Base-by-base conservation (phyloP, 2,113 vertebrate genomes). In the Eudyptes chrysolophus region DNA sequence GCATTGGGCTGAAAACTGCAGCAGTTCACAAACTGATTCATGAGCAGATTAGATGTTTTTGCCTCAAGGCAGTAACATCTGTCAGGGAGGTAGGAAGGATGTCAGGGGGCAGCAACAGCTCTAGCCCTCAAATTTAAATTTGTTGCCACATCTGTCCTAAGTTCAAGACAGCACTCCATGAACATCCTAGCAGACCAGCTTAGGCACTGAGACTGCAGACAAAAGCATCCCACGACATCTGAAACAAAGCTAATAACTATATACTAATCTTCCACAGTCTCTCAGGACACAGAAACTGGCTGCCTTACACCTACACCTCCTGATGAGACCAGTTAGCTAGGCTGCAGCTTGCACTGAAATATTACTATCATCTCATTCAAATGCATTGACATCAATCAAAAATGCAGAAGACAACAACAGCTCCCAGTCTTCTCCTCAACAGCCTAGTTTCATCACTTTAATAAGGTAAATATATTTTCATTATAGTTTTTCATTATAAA, bases 1-100 rank as follows among this genome's bases (percentile, higher is more conserved):
- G 40, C 58, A 66, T 3, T 80, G 62, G 36, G 62, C 36, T 94
- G 92, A 86, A 95, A 88, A 86, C 62, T 65, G 54, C 84, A 94
- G 75, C 78, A 92, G 62, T 86, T 92, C 85, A 82, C 65, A 79
- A 61, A 61, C 57, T 77, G 94, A 90, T 92, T 94, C 90, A 90
- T 49, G 62, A 94, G 88, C 54, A 95, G 78, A 88, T 88, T 55
- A 80, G 54, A 84, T 38, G 32, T 3, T 94, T 88, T 88, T 95
- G 92, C 95, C 92, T 88, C 82, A 84, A 90, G 87, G 94, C 71
- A 86, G 46, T 54, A 96, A 93, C 94, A 94, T 96, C 90, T 97
- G 94, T 77, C 75, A 90, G 75, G 54, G 84, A 95, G 65, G 61
- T 6, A 92, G 77, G 32, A 96, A 92, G 54, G 54, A 65, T 85